Evolutionary conservation across 2,888 invertebrate species (phyloP), one percentile per base, ranked within the genome.

Genomic region (Agrilus cyanescens): DNA sequence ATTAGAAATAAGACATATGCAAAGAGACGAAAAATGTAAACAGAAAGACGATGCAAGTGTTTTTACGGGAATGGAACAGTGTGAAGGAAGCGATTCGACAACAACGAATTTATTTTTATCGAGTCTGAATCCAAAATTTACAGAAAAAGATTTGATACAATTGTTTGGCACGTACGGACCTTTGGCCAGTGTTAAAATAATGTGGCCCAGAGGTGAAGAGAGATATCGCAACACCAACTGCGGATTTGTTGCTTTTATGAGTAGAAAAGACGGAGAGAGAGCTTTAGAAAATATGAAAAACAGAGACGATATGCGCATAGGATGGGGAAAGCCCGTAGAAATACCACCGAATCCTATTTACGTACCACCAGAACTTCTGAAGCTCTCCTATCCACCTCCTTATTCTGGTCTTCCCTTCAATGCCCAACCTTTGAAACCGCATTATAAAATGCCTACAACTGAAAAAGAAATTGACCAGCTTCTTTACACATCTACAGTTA

Each of bases 211-310:
- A 2, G 94, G 94, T 50, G 95, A 97, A 63, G 95, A 96, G 63
- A 73, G 91, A 65, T 82, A 85, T 18, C 72, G 91, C 37, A 89
- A 88, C 8, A 76, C 91, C 41, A 94, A 96, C 69, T 96, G 96
- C 65, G 98, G 97, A 12, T 98, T 99, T 69, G 96, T 99, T 4
- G 98, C 97, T 0, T 98, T 86, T 65, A 98, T 98, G 97, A 90
- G 88, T 57, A 75, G 97, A n/a, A 87, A 82, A 63, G 96, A 97
- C 69, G 95, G 91, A 0, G 95, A 97, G 66, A 69, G 93, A 31
- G 95, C 95, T 0, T 70, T 95, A 13, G 75, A 80, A 51, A 78
- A 77, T 49, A 75, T 96, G 13, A 86, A 88, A 63, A 87, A 89
- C 43, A 85, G 89, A 57, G 88, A 89, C 60, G 80, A 96, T 57